phyloP scores from a whole-genome alignment of 1,140 invertebrate species.

The Polypedilum vanderplanki region DNA sequence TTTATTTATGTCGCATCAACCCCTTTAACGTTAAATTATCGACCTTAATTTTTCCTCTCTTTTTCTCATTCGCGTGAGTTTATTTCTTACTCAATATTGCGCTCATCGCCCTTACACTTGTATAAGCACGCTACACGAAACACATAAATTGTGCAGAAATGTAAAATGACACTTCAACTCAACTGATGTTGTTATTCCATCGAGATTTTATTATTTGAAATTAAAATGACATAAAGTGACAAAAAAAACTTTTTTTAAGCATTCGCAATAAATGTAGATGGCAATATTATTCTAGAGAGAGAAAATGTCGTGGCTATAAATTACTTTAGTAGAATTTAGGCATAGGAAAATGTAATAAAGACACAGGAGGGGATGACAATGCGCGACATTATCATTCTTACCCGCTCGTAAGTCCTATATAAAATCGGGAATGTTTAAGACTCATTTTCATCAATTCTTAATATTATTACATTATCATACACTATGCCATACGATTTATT shows the following conservation, averaged over 20 bases:
- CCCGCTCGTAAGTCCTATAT: too few relatives aligned
- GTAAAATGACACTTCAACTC: conserved; percentile 12
- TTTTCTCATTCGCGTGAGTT: neutral
- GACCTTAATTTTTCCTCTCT: conserved; percentile 3
- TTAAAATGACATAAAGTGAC: conserved; percentile 12
- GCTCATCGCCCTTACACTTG: conserved; percentile 10
- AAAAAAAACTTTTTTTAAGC: neutral
- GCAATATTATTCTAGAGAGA: neutral
- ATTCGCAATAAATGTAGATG: conserved; percentile 3
- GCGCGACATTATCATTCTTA: neutral
- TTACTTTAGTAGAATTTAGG: neutral
- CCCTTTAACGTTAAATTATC: conserved; percentile 5
- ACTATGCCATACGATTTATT: too few relatives aligned
- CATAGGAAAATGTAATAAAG: conserved; percentile 6
- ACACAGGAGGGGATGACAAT: conserved; percentile 16
- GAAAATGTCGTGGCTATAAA: neutral
- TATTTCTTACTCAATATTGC: neutral
- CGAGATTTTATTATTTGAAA: conserved; percentile 19
- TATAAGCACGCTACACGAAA: neutral
- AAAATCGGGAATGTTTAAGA: too few relatives aligned
- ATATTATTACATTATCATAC: too few relatives aligned
- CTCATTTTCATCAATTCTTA: too few relatives aligned
- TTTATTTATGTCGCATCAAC: neutral
- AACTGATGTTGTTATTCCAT: conserved; percentile 12
- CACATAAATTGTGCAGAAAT: neutral